A percentile compares a stretch with the other conserved stretches of the same genome.
Conservation (phyloP, 2,113 vertebrate species). For the Puntigrus tetrazona region DNA sequence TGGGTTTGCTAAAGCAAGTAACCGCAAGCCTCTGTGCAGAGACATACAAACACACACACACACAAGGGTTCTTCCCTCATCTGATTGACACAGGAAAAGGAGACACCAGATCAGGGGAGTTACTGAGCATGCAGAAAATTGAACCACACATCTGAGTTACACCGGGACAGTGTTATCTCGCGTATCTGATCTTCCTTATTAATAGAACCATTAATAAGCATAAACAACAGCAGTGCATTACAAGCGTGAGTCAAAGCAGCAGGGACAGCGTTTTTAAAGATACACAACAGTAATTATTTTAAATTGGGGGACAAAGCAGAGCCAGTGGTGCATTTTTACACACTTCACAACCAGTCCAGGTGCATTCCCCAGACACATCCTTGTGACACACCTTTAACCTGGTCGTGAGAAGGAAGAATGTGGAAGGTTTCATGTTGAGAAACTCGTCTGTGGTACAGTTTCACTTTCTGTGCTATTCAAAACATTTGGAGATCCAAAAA, state of each 20-base stretch:
- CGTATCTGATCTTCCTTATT: neutral
- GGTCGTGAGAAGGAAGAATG: conserved; percentile 18
- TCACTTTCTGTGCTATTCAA: conserved; percentile 23
- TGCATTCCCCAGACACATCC: conserved; percentile 23
- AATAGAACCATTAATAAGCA: neutral
- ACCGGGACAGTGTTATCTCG: neutral
- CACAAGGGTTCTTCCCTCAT: conserved; percentile 52
- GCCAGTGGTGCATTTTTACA: neutral
- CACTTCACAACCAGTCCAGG: conserved; percentile 18
- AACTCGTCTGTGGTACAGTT: conserved; percentile 5
- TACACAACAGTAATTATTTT: neutral
- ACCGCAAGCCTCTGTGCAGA: conserved; percentile 53
- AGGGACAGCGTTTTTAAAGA: neutral
- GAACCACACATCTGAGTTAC: conserved; percentile 20
- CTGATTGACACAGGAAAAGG: conserved; percentile 54
- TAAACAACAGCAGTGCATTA: neutral
- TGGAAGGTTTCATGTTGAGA: neutral
- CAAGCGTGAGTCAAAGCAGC: neutral
- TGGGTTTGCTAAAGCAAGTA: conserved; percentile 42
- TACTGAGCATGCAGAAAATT: conserved; percentile 36
- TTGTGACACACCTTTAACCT: neutral
- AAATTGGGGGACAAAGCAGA: neutral
- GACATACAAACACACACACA: conserved; percentile 42
- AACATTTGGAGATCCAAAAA: conserved; percentile 4
- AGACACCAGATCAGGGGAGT: conserved; percentile 53